Evolutionary conservation across 2,888 invertebrate genomes (phyloP).

Genomic region (Tanypteryx hageni): DNA sequence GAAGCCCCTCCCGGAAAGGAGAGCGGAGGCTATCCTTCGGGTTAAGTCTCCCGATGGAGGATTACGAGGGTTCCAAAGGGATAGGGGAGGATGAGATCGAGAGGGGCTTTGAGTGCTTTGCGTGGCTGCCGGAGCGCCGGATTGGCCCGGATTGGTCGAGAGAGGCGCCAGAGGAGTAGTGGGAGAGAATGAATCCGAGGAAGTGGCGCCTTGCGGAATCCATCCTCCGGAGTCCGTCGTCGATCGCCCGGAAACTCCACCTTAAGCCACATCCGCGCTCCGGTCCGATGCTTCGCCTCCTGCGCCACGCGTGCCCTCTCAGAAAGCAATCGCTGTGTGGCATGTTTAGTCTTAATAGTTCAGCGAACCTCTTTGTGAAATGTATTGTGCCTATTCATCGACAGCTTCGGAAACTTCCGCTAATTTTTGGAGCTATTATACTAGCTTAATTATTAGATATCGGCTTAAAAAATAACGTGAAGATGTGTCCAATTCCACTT

Average conservation of each 20-base stretch:
- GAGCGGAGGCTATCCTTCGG: neutral
- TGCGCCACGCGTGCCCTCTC: neutral
- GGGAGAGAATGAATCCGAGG: constrained; percentile 31
- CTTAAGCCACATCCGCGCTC: neutral
- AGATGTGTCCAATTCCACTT: too few relatives aligned
- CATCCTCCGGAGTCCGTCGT: neutral
- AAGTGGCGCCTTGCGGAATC: constrained; percentile 48
- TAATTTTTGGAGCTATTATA: too few relatives aligned
- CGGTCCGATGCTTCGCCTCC: neutral
- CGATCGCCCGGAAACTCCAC: neutral
- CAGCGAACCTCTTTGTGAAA: too few relatives aligned
- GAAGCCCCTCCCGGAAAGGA: constrained; percentile 1
- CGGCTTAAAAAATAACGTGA: too few relatives aligned
- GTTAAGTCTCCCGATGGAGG: constrained; percentile 58
- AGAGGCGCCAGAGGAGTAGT: neutral
- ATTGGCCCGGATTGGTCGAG: constrained; percentile 62
- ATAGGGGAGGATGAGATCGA: constrained; percentile 62
- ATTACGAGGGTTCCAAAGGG: constrained; percentile 62
- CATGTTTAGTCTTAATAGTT: too few relatives aligned
- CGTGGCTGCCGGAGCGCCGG: constrained; percentile 18
- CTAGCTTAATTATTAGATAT: too few relatives aligned
- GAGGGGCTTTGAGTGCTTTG: constrained; percentile 55
- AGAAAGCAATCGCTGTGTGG: too few relatives aligned
- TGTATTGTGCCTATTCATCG: too few relatives aligned
- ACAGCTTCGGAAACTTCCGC: too few relatives aligned